Evolutionary conservation across 1,140 invertebrate species (phyloP).

Genomic region (Wiebesia pumilae): DNA sequence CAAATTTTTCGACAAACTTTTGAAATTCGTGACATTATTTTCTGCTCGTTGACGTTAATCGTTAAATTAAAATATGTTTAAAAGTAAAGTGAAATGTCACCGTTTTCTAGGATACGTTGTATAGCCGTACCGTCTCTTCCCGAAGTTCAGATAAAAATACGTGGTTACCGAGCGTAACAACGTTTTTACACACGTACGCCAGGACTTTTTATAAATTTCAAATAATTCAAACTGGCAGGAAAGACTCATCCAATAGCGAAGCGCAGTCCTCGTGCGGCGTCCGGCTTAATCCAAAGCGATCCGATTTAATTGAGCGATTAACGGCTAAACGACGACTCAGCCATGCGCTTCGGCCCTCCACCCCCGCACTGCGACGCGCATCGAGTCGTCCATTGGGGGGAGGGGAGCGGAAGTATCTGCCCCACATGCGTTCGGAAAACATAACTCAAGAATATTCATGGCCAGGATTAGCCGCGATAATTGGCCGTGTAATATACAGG

Average conservation of each 20-base stretch:
- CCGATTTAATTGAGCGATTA: constrained; percentile 76
- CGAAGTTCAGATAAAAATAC: too few relatives aligned
- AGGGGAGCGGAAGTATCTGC: background rate
- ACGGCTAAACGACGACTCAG: constrained; percentile 70
- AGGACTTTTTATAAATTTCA: constrained; percentile 37
- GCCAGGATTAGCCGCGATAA: constrained; percentile 70
- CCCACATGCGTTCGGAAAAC: constrained; percentile 63
- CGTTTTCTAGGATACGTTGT: too few relatives aligned
- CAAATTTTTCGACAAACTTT: too few relatives aligned
- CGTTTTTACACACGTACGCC: too few relatives aligned
- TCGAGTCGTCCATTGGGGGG: background rate
- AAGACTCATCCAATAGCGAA: background rate
- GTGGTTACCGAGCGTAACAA: too few relatives aligned
- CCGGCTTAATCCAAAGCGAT: constrained; percentile 66
- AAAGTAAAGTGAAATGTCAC: too few relatives aligned
- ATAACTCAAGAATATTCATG: constrained; percentile 74
- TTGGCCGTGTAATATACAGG: constrained; percentile 73
- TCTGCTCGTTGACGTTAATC: too few relatives aligned
- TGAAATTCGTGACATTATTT: too few relatives aligned
- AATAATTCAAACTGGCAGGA: constrained; percentile 18
- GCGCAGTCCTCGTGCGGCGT: background rate
- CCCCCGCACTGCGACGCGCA: background rate
- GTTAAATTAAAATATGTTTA: too few relatives aligned
- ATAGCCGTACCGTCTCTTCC: too few relatives aligned
- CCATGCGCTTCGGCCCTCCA: background rate